These are phyloP conservation scores for Scopus umbretta DNA, from an alignment of 2,113 vertebrate genomes.

Conservation along the genomic window DNA sequence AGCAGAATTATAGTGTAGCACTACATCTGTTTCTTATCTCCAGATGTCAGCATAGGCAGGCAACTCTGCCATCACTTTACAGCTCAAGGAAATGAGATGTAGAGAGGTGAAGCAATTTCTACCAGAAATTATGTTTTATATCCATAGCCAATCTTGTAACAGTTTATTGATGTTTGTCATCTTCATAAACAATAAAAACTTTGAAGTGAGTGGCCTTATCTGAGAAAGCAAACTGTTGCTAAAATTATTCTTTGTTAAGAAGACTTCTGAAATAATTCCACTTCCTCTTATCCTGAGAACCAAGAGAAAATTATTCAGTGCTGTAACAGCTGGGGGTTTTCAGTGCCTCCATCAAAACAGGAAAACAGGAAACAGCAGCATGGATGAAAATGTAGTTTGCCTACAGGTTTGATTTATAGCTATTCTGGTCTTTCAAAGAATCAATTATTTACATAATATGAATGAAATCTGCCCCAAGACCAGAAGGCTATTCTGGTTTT, in stretches of 20 bases:
- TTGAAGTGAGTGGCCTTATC: constrained; percentile 5
- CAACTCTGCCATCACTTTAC: neutral
- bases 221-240: constrained; percentile 10
- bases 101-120: neutral
- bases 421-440: constrained; percentile 1
- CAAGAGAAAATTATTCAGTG: neutral
- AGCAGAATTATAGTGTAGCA: neutral
- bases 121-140: neutral
- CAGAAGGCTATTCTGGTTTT: neutral
- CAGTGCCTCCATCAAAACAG: neutral
- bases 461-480: neutral
- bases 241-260: neutral
- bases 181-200: neutral
- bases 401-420: neutral
- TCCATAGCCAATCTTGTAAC: neutral
- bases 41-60: neutral
- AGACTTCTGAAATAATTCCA: neutral
- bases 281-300: neutral
- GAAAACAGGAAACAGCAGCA: constrained; percentile 15
- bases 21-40: constrained; percentile 19
- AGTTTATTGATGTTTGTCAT: neutral
- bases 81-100: constrained; percentile 1
- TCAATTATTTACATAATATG: neutral
- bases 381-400: neutral
- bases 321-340: neutral